These are phyloP conservation scores for Cromileptes altivelis DNA, from an alignment of 2,113 vertebrate genomes.

Conservation along the genomic window DNA sequence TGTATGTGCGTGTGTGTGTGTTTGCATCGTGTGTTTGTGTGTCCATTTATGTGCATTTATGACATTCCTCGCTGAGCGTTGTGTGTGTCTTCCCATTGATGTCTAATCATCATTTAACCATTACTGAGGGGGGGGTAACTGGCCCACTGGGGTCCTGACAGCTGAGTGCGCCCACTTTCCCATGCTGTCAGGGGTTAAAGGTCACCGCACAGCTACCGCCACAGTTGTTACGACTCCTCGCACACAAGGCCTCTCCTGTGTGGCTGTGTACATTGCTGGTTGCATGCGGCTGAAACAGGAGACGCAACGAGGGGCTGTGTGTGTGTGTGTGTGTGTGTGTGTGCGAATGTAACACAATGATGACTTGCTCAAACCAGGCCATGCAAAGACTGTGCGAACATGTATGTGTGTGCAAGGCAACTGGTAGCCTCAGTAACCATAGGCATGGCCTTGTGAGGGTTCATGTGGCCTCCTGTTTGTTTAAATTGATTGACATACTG, in stretches of 20 bases:
- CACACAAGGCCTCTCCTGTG: constrained; percentile 75
- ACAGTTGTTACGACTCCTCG: constrained; percentile 72
- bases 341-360: constrained; percentile 55
- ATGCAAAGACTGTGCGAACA: constrained; percentile 18
- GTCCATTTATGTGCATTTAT: constrained; percentile 27
- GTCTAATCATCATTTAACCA: constrained; percentile 64
- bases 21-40: constrained; percentile 12
- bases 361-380: constrained; percentile 28
- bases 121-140: constrained; percentile 43
- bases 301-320: constrained; percentile 36
- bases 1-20: constrained; percentile 8
- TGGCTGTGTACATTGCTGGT: constrained; percentile 40
- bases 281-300: constrained; percentile 58
- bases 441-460: constrained; percentile 50
- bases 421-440: constrained; percentile 45
- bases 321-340: constrained; percentile 19
- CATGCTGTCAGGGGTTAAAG: constrained; percentile 76
- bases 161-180: constrained; percentile 79
- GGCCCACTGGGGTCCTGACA: constrained; percentile 54
- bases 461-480: constrained; percentile 66
- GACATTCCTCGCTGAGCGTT: constrained; percentile 24
- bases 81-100: constrained; percentile 51
- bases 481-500: constrained; percentile 59
- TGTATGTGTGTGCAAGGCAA: constrained; percentile 38
- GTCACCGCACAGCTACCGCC: constrained; percentile 67